Percentiles rank a stretch among this genome's conserved stretches.
phyloP scores from a whole-genome alignment of 2,113 vertebrate genomes.

The Arizona elegans region DNA sequence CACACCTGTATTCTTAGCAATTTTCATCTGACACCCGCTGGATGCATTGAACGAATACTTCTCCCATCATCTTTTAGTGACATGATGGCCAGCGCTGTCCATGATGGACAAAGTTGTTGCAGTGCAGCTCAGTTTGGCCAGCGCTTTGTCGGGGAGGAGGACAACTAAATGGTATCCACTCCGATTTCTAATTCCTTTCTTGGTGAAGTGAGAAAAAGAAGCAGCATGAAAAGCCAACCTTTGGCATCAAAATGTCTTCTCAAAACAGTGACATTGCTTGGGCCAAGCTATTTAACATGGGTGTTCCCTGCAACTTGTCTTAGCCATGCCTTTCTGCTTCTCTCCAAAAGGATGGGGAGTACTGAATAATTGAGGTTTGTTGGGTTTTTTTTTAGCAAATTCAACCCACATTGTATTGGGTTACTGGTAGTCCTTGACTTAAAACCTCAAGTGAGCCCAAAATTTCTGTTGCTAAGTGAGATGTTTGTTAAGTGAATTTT shows the following conservation, averaged over 20 bases:
- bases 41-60: neutral
- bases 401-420: neutral
- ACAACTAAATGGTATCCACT: neutral
- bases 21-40: neutral
- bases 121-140: neutral
- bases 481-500: neutral
- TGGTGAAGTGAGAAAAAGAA: neutral
- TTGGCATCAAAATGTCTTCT: neutral
- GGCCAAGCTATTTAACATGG: neutral
- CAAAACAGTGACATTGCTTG: neutral
- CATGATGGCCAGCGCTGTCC: neutral
- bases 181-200: neutral
- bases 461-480: neutral
- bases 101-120: neutral
- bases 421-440: neutral
- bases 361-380: neutral
- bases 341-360: neutral
- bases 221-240: neutral
- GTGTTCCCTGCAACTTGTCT: neutral
- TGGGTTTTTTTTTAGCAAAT: neutral
- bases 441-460: neutral
- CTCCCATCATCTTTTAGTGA: neutral
- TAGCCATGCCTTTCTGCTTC: neutral
- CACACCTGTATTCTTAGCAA: neutral
- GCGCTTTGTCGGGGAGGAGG: neutral